Evolutionary conservation across 2,113 vertebrate genomes (phyloP).

Genomic region (Coreoperca whiteheadi): DNA sequence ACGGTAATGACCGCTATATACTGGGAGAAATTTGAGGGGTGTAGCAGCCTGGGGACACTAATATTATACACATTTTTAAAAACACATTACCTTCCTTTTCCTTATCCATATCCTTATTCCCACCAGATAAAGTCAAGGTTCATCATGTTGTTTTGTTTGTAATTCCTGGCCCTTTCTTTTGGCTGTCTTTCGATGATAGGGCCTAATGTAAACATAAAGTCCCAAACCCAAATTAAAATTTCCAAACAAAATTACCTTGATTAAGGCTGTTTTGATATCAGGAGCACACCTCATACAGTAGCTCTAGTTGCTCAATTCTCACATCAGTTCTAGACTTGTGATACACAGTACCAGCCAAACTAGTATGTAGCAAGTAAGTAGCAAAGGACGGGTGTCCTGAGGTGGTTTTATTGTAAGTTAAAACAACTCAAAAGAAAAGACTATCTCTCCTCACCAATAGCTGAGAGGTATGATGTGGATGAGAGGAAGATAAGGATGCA

Average conservation of each 20-base stretch:
- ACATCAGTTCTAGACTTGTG: not conserved
- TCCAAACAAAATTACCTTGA: not conserved
- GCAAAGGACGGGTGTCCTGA: not conserved
- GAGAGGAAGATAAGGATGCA: slow-evolving; percentile 25
- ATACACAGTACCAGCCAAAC: not conserved
- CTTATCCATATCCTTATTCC: not conserved
- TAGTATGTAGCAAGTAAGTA: not conserved
- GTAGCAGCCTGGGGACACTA: not conserved
- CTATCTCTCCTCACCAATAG: not conserved
- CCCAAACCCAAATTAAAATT: not conserved
- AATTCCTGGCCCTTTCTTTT: not conserved
- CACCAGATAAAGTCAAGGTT: slow-evolving; percentile 1
- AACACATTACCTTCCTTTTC: too few species aligned
- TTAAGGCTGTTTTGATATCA: not conserved
- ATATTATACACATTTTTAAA: not conserved
- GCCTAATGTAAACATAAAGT: not conserved
- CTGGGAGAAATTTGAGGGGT: not conserved
- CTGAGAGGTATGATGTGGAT: not conserved
- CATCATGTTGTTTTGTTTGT: not conserved
- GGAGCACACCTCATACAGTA: not conserved
- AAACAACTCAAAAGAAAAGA: not conserved
- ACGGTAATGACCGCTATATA: not conserved
- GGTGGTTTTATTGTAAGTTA: not conserved
- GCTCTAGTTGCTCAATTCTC: not conserved
- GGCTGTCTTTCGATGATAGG: slow-evolving; percentile 13